These are phyloP conservation scores for Arbacia lixula DNA, from an alignment of 53 echinoderm and acorn worm species.

Conservation along the genomic window DNA sequence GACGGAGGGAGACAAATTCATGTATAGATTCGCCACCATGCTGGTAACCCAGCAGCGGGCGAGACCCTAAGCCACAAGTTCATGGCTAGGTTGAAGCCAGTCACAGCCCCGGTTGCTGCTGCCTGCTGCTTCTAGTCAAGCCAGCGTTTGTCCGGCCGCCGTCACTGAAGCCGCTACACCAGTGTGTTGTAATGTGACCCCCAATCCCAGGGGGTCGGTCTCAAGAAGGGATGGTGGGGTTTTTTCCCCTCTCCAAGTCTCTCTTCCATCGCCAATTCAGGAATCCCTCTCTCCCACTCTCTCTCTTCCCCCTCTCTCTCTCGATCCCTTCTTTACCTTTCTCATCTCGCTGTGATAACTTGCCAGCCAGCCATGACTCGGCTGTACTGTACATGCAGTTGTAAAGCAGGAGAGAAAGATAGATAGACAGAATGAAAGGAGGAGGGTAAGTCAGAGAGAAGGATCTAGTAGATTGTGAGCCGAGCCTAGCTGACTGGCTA, in stretches of 20 bases:
- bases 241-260: not conserved
- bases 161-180: constrained; percentile 9
- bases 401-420: constrained; percentile 12
- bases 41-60: no score
- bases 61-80: constrained; percentile 49
- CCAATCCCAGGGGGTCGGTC: constrained; percentile 48
- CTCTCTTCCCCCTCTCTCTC: not conserved
- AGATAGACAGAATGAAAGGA: no score
- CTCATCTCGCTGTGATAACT: constrained; percentile 31
- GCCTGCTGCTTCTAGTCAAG: constrained; percentile 21
- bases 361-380: constrained; percentile 14
- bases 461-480: not conserved
- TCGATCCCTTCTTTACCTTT: not conserved
- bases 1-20: not conserved
- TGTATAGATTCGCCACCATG: not conserved
- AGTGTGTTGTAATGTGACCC: constrained; percentile 44
- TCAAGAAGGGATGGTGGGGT: no score
- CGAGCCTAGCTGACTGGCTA: constrained; percentile 49
- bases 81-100: constrained; percentile 45
- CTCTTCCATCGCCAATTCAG: not conserved
- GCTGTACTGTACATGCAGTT: constrained; percentile 28
- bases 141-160: constrained; percentile 13
- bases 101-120: no score
- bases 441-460: not conserved
- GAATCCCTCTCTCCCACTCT: not conserved